phyloP scores from a whole-genome alignment of 2,113 vertebrate species.

The Dunckerocampus dactyliophorus region DNA sequence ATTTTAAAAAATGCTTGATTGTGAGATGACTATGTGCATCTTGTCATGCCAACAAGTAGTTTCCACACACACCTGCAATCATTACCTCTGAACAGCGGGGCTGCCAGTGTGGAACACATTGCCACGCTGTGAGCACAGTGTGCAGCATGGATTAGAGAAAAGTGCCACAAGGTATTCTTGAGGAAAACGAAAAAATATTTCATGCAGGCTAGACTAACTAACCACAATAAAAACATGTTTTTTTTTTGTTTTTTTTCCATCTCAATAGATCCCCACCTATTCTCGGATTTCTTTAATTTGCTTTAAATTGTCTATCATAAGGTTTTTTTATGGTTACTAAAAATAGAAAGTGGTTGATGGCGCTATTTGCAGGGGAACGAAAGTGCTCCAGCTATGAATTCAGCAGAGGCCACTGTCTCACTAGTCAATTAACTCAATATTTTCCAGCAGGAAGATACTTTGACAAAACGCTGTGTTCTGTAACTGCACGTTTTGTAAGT shows the following conservation, averaged over 20 bases:
- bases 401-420: too few species aligned
- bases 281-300: neutral
- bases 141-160: slow-evolving; percentile 37
- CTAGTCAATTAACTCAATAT: too few species aligned
- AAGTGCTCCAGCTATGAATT: too few species aligned
- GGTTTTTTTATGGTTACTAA: neutral
- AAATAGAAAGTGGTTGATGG: too few species aligned
- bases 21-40: slow-evolving; percentile 38
- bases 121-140: slow-evolving; percentile 53
- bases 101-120: slow-evolving; percentile 45
- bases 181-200: slow-evolving; percentile 24
- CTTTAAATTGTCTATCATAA: neutral
- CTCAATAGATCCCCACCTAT: neutral
- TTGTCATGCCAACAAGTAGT: slow-evolving; percentile 61
- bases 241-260: neutral
- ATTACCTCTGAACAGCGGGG: slow-evolving; percentile 54
- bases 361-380: too few species aligned
- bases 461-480: too few species aligned
- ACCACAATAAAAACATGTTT: neutral
- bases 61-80: slow-evolving; percentile 61
- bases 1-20: slow-evolving; percentile 20
- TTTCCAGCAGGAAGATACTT: too few species aligned
- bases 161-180: slow-evolving; percentile 29
- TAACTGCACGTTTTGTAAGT: too few species aligned
- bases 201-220: slow-evolving; percentile 7